phyloP scores from a whole-genome alignment of 2,113 vertebrate species.

The Muntiacus muntjak region DNA sequence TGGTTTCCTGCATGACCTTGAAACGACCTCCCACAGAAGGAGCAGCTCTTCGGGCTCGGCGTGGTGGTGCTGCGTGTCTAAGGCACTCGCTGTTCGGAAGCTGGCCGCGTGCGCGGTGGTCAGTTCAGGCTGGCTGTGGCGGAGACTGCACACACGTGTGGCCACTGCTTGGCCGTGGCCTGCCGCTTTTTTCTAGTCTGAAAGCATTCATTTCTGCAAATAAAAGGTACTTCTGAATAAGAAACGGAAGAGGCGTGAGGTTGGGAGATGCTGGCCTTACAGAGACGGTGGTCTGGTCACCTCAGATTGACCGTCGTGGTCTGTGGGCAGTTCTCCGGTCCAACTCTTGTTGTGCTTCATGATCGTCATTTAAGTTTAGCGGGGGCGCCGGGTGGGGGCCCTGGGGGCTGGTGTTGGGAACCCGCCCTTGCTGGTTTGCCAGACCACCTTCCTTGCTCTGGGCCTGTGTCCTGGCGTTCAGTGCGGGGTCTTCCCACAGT shows the following conservation, averaged over 20 bases:
- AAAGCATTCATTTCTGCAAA: conserved; percentile 61
- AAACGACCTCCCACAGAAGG: neutral
- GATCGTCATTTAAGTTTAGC: neutral
- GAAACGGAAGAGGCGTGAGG: conserved; percentile 61
- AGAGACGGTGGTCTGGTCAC: conserved; percentile 59
- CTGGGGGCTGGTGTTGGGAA: neutral
- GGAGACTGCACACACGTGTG: neutral
- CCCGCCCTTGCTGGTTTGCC: neutral
- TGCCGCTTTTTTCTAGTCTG: conserved; percentile 27
- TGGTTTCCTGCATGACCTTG: neutral
- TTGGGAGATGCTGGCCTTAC: conserved; percentile 51
- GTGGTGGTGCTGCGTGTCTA: neutral
- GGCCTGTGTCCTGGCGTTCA: neutral
- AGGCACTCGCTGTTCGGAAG: neutral
- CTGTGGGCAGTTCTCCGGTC: neutral
- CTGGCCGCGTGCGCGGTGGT: neutral
- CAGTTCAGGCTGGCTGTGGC: neutral
- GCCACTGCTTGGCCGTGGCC: neutral
- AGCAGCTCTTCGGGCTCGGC: neutral
- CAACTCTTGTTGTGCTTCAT: neutral
- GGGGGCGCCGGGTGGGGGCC: neutral
- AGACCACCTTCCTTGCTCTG: neutral
- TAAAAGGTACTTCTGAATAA: conserved; percentile 50
- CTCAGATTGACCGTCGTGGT: conserved; percentile 34
- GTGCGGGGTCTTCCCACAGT: neutral